Conservation (phyloP, 2,888 invertebrate species). For the Eupithecia subfuscata region DNA sequence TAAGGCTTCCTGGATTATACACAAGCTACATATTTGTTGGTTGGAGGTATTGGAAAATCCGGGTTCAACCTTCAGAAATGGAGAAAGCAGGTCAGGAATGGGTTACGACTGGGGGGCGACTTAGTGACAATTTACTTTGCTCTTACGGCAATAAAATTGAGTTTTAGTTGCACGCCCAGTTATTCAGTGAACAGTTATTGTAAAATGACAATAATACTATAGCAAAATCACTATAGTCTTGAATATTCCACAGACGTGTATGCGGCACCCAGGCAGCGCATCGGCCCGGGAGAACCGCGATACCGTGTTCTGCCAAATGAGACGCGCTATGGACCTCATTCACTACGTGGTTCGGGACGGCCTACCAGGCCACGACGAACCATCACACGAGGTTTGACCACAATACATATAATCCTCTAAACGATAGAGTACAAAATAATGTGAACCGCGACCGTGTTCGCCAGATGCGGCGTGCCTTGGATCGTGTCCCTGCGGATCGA, state of each 20-base stretch:
- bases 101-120: background rate
- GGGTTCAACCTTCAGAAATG: slow-evolving; percentile 16
- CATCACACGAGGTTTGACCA: slow-evolving; percentile 73
- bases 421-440: slow-evolving; percentile 9
- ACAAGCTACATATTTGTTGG: slow-evolving; percentile 1
- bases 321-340: slow-evolving; percentile 98
- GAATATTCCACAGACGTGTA: slow-evolving; percentile 87
- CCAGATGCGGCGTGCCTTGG: slow-evolving; percentile 90
- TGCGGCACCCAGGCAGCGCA: slow-evolving; percentile 97
- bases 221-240: background rate
- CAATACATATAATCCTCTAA: slow-evolving; percentile 4
- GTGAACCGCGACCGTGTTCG: slow-evolving; percentile 96
- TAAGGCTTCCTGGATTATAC: slow-evolving; percentile 10
- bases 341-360: slow-evolving; percentile 99
- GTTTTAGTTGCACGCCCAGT: background rate
- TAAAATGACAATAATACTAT: background rate
- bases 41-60: slow-evolving; percentile 7
- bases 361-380: slow-evolving; percentile 86
- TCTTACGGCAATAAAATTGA: background rate
- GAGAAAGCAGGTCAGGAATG: slow-evolving; percentile 9
- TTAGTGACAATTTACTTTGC: background rate
- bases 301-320: slow-evolving; percentile 99
- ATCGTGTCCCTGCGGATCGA: slow-evolving; percentile 92
- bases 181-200: background rate
- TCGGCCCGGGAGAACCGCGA: slow-evolving; percentile 97